Conservation (phyloP, 1,140 invertebrate genomes). For the Radopholus similis region DNA sequence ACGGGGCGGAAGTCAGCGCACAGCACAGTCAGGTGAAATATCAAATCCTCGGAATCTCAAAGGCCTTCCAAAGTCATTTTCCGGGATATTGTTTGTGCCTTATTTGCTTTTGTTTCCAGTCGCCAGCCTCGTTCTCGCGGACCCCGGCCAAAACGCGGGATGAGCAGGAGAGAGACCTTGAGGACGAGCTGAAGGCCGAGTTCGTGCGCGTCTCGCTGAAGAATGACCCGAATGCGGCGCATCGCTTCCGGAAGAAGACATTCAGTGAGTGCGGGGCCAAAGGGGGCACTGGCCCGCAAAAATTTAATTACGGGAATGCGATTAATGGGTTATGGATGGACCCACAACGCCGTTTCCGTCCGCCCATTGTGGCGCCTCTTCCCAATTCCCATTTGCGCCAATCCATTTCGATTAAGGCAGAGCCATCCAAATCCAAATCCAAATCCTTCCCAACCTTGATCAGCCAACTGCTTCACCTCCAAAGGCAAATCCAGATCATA, state of each 20-base stretch:
- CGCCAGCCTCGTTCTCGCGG: too few species aligned
- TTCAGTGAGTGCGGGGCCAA: not conserved
- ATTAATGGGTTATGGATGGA: not conserved
- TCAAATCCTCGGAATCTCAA: too few species aligned
- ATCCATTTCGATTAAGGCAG: not conserved
- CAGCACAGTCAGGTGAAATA: too few species aligned
- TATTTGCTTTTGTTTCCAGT: too few species aligned
- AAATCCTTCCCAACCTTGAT: not conserved
- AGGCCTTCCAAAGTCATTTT: too few species aligned
- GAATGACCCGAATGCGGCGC: not conserved
- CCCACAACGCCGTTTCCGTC: not conserved
- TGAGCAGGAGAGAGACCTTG: constrained; percentile 4
- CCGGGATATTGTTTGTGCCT: too few species aligned
- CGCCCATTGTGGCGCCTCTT: not conserved
- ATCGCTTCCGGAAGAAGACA: constrained; percentile 11
- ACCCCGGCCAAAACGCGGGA: constrained; percentile 3
- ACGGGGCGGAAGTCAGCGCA: too few species aligned
- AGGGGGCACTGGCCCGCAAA: not conserved
- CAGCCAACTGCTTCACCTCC: not conserved
- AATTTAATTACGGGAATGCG: not conserved
- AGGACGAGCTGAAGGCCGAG: constrained; percentile 9
- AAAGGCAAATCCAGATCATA: too few species aligned
- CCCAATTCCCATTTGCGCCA: too few species aligned
- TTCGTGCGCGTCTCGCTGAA: constrained; percentile 10
- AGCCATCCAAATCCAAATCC: not conserved